Percentiles rank a stretch among this genome's conserved stretches.
Conservation (phyloP, 2,113 vertebrate genomes). For the human (Homo sapiens) region DNA sequence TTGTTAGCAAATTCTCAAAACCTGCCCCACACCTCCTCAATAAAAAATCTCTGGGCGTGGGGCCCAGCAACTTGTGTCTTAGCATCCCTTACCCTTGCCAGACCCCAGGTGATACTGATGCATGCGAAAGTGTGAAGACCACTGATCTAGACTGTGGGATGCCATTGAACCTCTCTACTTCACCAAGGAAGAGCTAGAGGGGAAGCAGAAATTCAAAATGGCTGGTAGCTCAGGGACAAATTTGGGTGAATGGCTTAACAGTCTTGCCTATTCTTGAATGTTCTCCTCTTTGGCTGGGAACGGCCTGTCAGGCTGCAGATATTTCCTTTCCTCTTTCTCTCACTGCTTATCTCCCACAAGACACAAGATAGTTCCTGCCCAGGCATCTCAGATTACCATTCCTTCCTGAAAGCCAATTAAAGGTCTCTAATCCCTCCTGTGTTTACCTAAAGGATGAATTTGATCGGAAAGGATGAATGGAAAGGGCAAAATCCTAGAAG, state of each 20-base stretch:
- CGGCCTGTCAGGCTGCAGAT: slow-evolving; percentile 37
- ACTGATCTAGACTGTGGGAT: background rate
- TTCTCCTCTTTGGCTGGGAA: slow-evolving; percentile 40
- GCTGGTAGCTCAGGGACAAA: background rate
- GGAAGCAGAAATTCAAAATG: background rate
- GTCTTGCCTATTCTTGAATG: slow-evolving; percentile 40
- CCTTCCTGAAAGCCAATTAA: slow-evolving; percentile 78
- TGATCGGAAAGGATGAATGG: slow-evolving; percentile 74
- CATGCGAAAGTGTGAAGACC: background rate
- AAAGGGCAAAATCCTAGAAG: slow-evolving; percentile 75
- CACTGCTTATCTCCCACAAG: slow-evolving; percentile 63
- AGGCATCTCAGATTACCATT: slow-evolving; percentile 75
- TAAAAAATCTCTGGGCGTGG: background rate
- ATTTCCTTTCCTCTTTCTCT: slow-evolving; percentile 65
- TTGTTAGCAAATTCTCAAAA: background rate
- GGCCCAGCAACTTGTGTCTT: background rate
- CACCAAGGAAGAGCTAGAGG: background rate
- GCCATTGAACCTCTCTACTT: background rate
- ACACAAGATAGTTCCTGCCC: slow-evolving; percentile 73
- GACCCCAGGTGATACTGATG: background rate
- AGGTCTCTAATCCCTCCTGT: slow-evolving; percentile 73
- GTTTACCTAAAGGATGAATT: slow-evolving; percentile 81
- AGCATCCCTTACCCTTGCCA: background rate
- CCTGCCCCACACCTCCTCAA: background rate
- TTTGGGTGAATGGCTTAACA: background rate